Base-by-base conservation (phyloP, 2,888 invertebrate genomes). In the Harpalus rufipes region DNA sequence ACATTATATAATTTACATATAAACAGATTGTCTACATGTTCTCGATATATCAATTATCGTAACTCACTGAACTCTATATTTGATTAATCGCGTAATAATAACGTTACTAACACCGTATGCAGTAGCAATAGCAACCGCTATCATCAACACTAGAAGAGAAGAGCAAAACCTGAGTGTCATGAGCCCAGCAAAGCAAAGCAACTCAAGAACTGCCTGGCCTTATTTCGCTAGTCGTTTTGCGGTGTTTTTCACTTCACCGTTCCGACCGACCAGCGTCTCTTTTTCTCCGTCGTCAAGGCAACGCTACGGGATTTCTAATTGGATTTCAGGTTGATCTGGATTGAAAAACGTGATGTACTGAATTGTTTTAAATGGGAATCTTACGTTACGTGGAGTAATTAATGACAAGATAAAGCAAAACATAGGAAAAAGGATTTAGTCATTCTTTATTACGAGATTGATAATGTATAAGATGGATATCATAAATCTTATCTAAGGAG, bases 41-140 rank as follows among this genome's bases (percentile, higher is more conserved):
- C 32, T 32, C 32, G 32, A 32, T 32, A 32, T 32, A 32, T 32
- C 32, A 32, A 32, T 32, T 32, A 32, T 32, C 32, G 32, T 32
- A 32, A 32, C 44, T 51, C 10, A 51, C 10, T 32, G 44, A 32
- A 61, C 61, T 18, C 12, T 10, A 21, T 14, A 39, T 59, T 80
- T 80, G 79, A 61, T 80, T 59, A 61, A 80, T 80, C 79, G 61
- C 39, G 59, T 80, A 59, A 59, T 80, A 61, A 80, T 80, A 80
- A 80, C 79, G 79, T 80, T 80, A 80, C 79, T 80, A 80, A 61
- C 59, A 80, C 44, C 44, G 12, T 51, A 12, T 51, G 44, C 44
- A 56, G 44, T 51, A 51, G 44, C 44, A 12, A 51, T 51, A 51
- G 44, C 44, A 12, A 51, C 44, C 44, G 44, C 44, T 51, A 51